These are phyloP conservation scores for Branchellion lobata DNA, from an alignment of 2,888 invertebrate genomes.

Conservation along the genomic window DNA sequence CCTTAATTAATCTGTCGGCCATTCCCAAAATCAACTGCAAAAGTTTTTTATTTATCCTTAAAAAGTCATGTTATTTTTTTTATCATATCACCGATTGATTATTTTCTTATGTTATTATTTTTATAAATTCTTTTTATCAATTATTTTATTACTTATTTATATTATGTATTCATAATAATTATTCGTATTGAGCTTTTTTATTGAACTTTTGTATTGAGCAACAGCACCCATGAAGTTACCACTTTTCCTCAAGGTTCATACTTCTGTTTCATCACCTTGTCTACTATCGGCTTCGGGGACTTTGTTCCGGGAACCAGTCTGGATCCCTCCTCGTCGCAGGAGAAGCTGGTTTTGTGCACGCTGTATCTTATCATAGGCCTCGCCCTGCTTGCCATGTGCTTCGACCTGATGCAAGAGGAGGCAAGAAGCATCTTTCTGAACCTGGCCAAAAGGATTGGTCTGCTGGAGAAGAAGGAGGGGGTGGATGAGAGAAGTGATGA, in stretches of 20 bases:
- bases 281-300: slow-evolving; percentile 63
- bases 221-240: too few relatives aligned
- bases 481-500: neutral
- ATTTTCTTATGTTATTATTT: too few relatives aligned
- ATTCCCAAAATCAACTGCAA: too few relatives aligned
- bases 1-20: too few relatives aligned
- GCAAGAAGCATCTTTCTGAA: slow-evolving; percentile 57
- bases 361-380: slow-evolving; percentile 62
- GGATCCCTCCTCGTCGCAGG: slow-evolving; percentile 56
- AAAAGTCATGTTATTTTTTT: too few relatives aligned
- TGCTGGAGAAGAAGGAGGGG: slow-evolving; percentile 51
- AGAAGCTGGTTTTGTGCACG: slow-evolving; percentile 57
- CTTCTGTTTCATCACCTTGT: slow-evolving; percentile 63
- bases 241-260: slow-evolving; percentile 52
- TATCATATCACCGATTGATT: too few relatives aligned
- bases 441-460: slow-evolving; percentile 58
- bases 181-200: too few relatives aligned
- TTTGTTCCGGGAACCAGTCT: slow-evolving; percentile 59
- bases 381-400: slow-evolving; percentile 63
- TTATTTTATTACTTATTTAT: too few relatives aligned
- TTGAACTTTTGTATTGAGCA: too few relatives aligned
- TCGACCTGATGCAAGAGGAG: slow-evolving; percentile 63
- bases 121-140: too few relatives aligned
- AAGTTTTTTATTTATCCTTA: too few relatives aligned
- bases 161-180: too few relatives aligned